These are phyloP conservation scores for Argentina silus DNA, from an alignment of 2,797 vertebrate species.

Conservation along the genomic window DNA sequence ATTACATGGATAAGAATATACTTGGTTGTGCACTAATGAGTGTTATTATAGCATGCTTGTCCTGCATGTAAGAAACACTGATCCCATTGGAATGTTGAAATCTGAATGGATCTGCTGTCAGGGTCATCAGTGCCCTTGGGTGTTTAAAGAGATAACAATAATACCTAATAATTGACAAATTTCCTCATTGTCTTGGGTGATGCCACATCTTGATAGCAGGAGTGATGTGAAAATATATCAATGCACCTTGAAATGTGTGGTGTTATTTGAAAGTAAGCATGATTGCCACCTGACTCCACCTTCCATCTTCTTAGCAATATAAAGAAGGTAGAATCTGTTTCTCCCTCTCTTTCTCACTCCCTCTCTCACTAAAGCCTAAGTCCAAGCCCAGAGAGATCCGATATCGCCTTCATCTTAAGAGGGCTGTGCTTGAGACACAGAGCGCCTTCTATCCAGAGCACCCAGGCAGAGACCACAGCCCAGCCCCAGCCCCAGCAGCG, in stretches of 20 bases:
- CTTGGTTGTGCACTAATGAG: not conserved
- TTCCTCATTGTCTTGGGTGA: not conserved
- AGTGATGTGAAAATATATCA: not conserved
- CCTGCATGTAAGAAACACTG: no score
- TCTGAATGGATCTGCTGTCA: no score
- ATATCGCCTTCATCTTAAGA: conserved; percentile 71
- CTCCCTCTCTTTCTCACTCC: conserved; percentile 50
- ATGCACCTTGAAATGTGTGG: not conserved
- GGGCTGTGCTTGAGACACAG: conserved; percentile 65
- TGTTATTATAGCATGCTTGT: conserved; percentile 3
- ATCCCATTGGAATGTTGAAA: no score
- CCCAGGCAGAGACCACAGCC: conserved; percentile 24
- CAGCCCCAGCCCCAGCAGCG: conserved; percentile 10
- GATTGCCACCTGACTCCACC: conserved; percentile 81
- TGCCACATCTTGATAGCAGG: not conserved
- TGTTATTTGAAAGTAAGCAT: conserved; percentile 55
- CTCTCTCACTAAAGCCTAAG: conserved; percentile 59
- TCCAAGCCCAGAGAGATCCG: conserved; percentile 61
- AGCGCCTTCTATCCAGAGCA: conserved; percentile 59
- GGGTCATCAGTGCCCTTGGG: not conserved
- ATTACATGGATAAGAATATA: no score
- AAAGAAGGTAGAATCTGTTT: conserved; percentile 78
- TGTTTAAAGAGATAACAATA: not conserved
- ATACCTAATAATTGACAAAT: not conserved
- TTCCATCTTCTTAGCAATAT: conserved; percentile 76